A percentile compares a stretch with the other conserved stretches of the same genome.
phyloP scores from a whole-genome alignment of 2,888 invertebrate species.

The Timema podura region DNA sequence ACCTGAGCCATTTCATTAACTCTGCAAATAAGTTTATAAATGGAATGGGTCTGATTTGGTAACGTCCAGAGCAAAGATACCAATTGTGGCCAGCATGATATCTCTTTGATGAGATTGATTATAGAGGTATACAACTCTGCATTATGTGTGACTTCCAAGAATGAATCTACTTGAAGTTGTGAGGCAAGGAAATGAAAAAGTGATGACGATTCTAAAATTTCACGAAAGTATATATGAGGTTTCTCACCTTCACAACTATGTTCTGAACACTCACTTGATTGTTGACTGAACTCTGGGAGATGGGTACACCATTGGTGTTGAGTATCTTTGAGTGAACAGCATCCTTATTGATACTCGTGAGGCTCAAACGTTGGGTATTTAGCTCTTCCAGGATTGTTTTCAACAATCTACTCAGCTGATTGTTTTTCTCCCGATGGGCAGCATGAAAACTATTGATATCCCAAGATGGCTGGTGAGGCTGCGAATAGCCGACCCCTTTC shows the following conservation, averaged over 20 bases:
- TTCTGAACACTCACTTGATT: too few species aligned
- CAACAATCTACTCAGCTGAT: slow-evolving; percentile 37
- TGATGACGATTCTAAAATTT: slow-evolving; percentile 28
- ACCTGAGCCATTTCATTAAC: too few species aligned
- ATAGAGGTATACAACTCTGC: slow-evolving; percentile 36
- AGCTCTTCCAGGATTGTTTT: slow-evolving; percentile 30
- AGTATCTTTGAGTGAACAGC: too few species aligned
- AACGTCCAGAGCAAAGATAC: slow-evolving; percentile 29
- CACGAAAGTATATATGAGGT: slow-evolving; percentile 13
- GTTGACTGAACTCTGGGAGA: too few species aligned
- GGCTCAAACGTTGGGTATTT: not conserved
- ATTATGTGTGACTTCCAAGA: slow-evolving; percentile 41
- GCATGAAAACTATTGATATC: slow-evolving; percentile 41
- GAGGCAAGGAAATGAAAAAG: slow-evolving; percentile 30
- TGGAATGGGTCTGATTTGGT: slow-evolving; percentile 27
- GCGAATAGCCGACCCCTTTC: too few species aligned
- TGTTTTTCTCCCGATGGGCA: slow-evolving; percentile 42
- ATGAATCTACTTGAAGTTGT: slow-evolving; percentile 37
- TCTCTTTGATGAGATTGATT: slow-evolving; percentile 30
- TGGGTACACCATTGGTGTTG: too few species aligned
- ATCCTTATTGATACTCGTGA: too few species aligned
- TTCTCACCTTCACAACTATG: too few species aligned
- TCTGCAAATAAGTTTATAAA: slow-evolving; percentile 22
- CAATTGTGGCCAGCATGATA: slow-evolving; percentile 27
- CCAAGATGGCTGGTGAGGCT: slow-evolving; percentile 34